Conservation (phyloP, 1,140 invertebrate genomes). For the Babylonia areolata region DNA sequence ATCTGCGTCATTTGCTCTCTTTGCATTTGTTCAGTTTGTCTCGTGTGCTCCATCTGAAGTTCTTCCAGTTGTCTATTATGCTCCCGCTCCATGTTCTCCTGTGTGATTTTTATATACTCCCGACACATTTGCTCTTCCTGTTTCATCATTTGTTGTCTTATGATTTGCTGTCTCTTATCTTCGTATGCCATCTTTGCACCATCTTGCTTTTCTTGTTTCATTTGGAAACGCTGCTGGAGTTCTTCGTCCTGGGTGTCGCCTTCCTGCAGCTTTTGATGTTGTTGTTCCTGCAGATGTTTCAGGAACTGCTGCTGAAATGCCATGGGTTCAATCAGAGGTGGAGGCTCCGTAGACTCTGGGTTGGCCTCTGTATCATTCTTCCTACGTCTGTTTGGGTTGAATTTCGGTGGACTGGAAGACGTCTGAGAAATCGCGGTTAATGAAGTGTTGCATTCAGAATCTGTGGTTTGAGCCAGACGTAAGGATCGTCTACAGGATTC, state of each 20-base stretch:
- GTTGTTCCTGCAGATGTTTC: conserved; percentile 24
- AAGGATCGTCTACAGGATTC: background rate
- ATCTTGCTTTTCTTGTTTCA: background rate
- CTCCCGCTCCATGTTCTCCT: conserved; percentile 41
- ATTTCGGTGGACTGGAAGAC: background rate
- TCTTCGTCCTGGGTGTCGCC: background rate
- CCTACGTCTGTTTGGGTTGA: background rate
- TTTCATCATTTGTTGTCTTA: background rate
- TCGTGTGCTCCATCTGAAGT: background rate
- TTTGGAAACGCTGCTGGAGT: background rate
- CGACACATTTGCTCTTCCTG: conserved; percentile 24
- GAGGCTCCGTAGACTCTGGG: background rate
- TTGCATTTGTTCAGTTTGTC: conserved; percentile 1
- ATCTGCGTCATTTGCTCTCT: conserved; percentile 34
- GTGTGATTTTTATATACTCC: conserved; percentile 29
- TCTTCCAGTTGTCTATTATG: conserved; percentile 43
- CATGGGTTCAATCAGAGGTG: background rate
- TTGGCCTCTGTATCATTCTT: background rate
- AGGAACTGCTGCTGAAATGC: conserved; percentile 18
- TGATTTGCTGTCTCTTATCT: background rate
- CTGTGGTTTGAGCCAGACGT: background rate
- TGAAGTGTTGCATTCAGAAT: background rate
- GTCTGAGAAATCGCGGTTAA: background rate
- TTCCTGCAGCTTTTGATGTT: background rate
- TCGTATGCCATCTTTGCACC: background rate